Evolutionary conservation across 2,888 invertebrate genomes (phyloP), one percentile per base, ranked within the genome.

Genomic region (Crematogaster levior): DNA sequence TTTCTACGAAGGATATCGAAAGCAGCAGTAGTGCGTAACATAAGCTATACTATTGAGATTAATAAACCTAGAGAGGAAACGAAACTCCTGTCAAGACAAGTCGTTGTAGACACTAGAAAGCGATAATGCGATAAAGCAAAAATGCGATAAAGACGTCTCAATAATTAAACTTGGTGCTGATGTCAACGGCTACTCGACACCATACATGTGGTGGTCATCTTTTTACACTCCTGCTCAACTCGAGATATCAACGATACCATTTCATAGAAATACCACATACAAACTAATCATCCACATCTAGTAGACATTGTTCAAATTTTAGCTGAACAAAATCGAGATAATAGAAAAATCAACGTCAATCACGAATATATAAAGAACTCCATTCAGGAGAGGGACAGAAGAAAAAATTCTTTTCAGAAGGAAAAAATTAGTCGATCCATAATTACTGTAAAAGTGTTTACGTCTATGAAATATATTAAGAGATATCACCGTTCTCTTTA

Each of bases 91-190:
- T 21, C 37, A 4, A 48, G 48, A 51, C 51, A 21, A 34, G 15
- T 61, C 10, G 4, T 15, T 24, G 63, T 5, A 34, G 34, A 4
- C 7, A 24, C 10, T n/a, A 40, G 15, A 5, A 63, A 24, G 37
- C 3, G 37, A 63, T 40, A 63, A 61, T n/a, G 60, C 60, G 60
- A 58, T 30, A 56, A 56, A 30, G 58, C 18, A n/a, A 48, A 21
- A 51, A 51, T 56, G 56, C 56, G 27, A 58, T 30, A 58, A 58
- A 60, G 37, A 37, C 60, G 37, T 63, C 40, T 63, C 24, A 9
- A 63, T 63, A 40, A 40, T 63, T 40, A 63, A 40, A 63, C 63
- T 63, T 24, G 7, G 3, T 24, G 24, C 1, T 40, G 40, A 63
- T 63, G 18, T 40, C 63, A 56, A 51, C 10, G 10, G 56, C 56